phyloP scores from a whole-genome alignment of 2,888 invertebrate genomes.

The Lysandra coridon region DNA sequence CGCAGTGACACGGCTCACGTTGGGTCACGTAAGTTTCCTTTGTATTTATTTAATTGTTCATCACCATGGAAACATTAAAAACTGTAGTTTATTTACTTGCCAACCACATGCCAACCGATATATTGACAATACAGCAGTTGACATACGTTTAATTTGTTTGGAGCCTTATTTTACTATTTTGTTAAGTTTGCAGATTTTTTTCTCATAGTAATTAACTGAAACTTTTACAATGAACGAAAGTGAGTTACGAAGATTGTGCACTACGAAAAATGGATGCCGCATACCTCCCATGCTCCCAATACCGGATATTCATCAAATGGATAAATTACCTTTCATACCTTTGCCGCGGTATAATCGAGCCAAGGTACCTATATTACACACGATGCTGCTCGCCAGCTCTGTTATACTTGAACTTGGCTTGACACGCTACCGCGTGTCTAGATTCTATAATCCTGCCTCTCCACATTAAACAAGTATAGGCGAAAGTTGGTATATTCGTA shows the following conservation, averaged over 20 bases:
- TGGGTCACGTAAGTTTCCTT: too few species aligned
- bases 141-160: background rate
- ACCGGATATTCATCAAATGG: constrained; percentile 64
- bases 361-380: constrained; percentile 49
- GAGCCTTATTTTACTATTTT: background rate
- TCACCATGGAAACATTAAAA: background rate
- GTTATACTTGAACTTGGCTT: too few species aligned
- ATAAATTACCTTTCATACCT: constrained; percentile 64
- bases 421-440: too few species aligned
- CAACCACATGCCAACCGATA: constrained; percentile 1
- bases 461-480: too few species aligned
- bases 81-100: background rate
- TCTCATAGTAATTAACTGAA: background rate
- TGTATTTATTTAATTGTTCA: background rate
- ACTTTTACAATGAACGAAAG: constrained; percentile 62
- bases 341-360: constrained; percentile 68
- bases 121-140: background rate
- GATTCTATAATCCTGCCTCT: too few species aligned
- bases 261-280: constrained; percentile 70
- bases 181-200: background rate
- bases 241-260: constrained; percentile 65
- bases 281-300: constrained; percentile 65
- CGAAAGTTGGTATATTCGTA: background rate
- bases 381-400: too few species aligned
- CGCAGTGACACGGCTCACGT: too few species aligned